Evolutionary conservation across 2,113 vertebrate species (phyloP).

Genomic region (Crotalus viridis): DNA sequence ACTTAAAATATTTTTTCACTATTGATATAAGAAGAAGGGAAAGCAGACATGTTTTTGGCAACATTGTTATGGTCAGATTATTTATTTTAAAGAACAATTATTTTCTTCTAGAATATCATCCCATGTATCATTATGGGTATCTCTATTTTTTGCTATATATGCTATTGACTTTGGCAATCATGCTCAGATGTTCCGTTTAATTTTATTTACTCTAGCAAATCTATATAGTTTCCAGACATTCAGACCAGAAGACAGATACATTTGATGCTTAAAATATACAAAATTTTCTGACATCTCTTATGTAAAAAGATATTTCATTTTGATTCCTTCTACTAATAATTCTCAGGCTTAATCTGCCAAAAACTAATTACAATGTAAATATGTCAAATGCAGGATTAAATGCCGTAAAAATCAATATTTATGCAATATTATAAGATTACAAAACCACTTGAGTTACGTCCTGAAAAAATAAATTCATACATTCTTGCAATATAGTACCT

Average conservation of each 20-base stretch:
- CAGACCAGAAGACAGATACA: not conserved
- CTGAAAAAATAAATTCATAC: fast-evolving
- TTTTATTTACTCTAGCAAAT: not conserved
- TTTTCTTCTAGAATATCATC: not conserved
- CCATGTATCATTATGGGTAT: not conserved
- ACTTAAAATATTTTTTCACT: not conserved
- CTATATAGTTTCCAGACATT: not conserved
- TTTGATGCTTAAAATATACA: not conserved
- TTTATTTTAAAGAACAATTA: not conserved
- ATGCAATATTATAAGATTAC: not conserved
- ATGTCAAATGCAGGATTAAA: not conserved
- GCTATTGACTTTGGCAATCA: not conserved
- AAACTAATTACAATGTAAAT: not conserved
- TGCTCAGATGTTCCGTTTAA: not conserved
- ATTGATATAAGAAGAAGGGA: not conserved
- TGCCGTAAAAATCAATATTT: not conserved
- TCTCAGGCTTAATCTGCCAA: not conserved
- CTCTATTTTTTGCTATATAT: not conserved
- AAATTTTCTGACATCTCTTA: not conserved
- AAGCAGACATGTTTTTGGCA: not conserved
- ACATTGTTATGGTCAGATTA: not conserved
- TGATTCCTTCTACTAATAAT: not conserved
- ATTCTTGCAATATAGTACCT: conserved; percentile 73
- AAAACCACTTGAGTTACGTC: not conserved
- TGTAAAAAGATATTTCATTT: not conserved